Evolutionary conservation across 2,888 invertebrate genomes (phyloP), one percentile per base, ranked within the genome.

Genomic region (Euplagia quadripunctaria): DNA sequence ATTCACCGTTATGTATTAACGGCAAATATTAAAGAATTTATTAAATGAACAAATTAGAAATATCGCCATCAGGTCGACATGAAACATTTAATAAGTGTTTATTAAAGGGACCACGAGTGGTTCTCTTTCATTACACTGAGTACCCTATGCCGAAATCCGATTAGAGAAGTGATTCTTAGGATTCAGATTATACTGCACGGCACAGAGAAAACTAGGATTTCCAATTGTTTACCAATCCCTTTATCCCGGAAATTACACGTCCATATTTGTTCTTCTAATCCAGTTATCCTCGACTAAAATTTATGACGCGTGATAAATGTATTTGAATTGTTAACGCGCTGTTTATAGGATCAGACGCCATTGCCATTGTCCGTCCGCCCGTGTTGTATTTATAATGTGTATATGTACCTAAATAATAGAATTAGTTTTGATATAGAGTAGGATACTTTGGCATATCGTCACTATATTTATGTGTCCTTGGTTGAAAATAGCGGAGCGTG

Each of bases 51-150:
- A 79, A 75, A 69, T 73, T 71, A 46, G 77, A 77, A 79, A 81
- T 79, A 78, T 76, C 76, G 73, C 71, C 55, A 71, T 63, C 68
- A 73, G 74, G 73, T 76, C 64, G 72, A 70, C 46, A 65, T 52
- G 68, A 46, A 64, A 61, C 72, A 68, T 73, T 65, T 65, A 69
- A 71, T 72, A 80, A 84, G 84, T 87, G 86, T 86, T 85, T 87
- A 84, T 85, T 77, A 82, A 81, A 81, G 80, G 82, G 78, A 80
- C 86, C 76, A 49, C 80, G 83, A 61, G 14, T 76, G 80, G 72
- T 55, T 77, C 64, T 72, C 67, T 64, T 65, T 49, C 72, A 70
- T 52, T 16, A 11, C 63, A 58, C n/a, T 61, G 17, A 20, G n/a
- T 49, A 20, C 9, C 46, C 58, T 8, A 17, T 14, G 3, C 42